Conservation (phyloP, 1,140 invertebrate genomes). For the Anoplolepis gracilipes region DNA sequence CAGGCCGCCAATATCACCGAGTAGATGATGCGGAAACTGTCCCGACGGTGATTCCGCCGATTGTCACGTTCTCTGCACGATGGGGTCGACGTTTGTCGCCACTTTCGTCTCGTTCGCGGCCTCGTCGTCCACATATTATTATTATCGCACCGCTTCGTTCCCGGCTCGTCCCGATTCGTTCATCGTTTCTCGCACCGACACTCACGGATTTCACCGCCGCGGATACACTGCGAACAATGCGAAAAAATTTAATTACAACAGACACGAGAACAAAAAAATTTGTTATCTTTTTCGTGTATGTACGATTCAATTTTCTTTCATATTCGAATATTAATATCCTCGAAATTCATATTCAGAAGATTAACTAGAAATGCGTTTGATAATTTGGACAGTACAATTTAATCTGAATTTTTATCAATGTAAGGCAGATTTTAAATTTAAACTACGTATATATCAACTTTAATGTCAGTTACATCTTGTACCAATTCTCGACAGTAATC, state of each 20-base stretch:
- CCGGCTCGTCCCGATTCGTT: constrained; percentile 61
- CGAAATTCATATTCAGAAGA: neutral
- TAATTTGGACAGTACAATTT: neutral
- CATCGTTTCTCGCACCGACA: constrained; percentile 70
- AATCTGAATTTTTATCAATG: neutral
- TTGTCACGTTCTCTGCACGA: constrained; percentile 55
- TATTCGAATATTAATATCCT: neutral
- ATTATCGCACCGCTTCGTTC: constrained; percentile 75
- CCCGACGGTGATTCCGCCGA: constrained; percentile 60
- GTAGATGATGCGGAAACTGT: constrained; percentile 75
- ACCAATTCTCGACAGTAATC: neutral
- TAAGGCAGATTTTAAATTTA: neutral
- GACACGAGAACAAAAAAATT: neutral
- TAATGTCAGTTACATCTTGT: neutral
- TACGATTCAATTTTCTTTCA: neutral
- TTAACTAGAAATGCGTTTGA: neutral
- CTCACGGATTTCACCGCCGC: constrained; percentile 13
- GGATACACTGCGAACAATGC: constrained; percentile 55
- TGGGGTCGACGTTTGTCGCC: constrained; percentile 66
- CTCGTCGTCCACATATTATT: constrained; percentile 79
- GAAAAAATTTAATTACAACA: constrained; percentile 18
- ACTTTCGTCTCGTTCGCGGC: constrained; percentile 79
- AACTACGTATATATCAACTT: neutral
- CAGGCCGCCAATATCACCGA: constrained; percentile 74
- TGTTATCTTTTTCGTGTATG: neutral